These are phyloP conservation scores for Sus scrofa DNA, from an alignment of 2,113 vertebrate species.

Conservation along the genomic window T2T-Sscrofa CM000814.6:147529501-147530000, in stretches of 20 bases:
- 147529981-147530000: neutral
- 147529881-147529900: accelerated
- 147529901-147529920: neutral
- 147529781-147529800: conserved; percentile 81
- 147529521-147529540: neutral
- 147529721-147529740: conserved; percentile 62
- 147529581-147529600: neutral
- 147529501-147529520: neutral
- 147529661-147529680: neutral
- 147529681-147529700: conserved; percentile 2
- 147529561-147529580: neutral
- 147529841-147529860: neutral
- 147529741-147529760: conserved; percentile 84
- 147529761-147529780: conserved; percentile 78
- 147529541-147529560: neutral
- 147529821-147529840: conserved; percentile 68
- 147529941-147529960: neutral
- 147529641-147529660: neutral
- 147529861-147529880: no score
- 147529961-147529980: neutral
- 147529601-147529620: neutral
- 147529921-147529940: neutral
- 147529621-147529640: neutral
- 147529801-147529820: conserved; percentile 79
- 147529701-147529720: neutral